Percentiles rank a stretch among this genome's conserved stretches.
Conservation (phyloP, 2,888 invertebrate species). For the Apodemia duryi region DNA sequence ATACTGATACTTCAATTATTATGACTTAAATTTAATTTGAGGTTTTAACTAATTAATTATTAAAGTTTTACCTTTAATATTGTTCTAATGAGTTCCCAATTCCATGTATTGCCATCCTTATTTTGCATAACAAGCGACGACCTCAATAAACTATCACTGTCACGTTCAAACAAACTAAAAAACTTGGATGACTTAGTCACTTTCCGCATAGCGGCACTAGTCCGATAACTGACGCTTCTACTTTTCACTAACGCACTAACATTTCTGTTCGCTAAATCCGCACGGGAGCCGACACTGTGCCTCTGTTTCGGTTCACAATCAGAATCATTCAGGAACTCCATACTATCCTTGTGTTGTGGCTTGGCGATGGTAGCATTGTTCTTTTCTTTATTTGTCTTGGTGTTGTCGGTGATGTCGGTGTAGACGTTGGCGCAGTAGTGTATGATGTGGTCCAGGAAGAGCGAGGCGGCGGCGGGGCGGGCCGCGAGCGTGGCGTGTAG, state of each 20-base stretch:
- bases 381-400: constrained; percentile 61
- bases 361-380: constrained; percentile 62
- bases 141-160: constrained; percentile 84
- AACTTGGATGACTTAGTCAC: constrained; percentile 67
- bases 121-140: constrained; percentile 89
- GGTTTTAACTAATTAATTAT: not conserved
- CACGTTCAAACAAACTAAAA: constrained; percentile 78
- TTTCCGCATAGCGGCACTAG: constrained; percentile 61
- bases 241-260: constrained; percentile 68
- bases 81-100: constrained; percentile 94
- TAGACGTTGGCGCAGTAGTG: constrained; percentile 76
- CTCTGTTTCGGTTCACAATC: constrained; percentile 63
- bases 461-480: constrained; percentile 88
- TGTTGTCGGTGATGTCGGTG: constrained; percentile 49
- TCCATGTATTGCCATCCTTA: constrained; percentile 92
- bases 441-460: constrained; percentile 89
- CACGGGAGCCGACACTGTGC: constrained; percentile 65
- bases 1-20: no score
- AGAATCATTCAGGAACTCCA: constrained; percentile 63
- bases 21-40: not conserved
- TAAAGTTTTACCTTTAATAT: constrained; percentile 84
- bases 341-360: constrained; percentile 54
- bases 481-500: constrained; percentile 90
- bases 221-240: constrained; percentile 69
- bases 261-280: constrained; percentile 66